Evolutionary conservation across 1,140 invertebrate genomes (phyloP).

Genomic region (Carcinoscorpius rotundicauda): DNA sequence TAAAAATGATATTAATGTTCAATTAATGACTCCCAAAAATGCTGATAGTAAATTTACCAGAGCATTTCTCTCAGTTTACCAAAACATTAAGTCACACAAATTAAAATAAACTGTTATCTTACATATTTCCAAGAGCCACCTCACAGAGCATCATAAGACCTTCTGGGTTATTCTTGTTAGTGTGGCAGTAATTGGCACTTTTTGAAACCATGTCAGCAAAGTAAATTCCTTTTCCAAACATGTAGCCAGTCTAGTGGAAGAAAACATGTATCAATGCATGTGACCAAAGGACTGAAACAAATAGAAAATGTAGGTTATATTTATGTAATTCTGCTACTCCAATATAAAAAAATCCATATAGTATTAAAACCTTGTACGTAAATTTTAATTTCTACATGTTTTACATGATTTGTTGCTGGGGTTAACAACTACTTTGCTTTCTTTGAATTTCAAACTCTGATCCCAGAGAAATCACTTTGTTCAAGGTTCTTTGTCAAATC

Average conservation of each 20-base stretch:
- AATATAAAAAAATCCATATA: neutral
- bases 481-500: no score
- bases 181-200: constrained; percentile 93
- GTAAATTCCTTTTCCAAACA: constrained; percentile 93
- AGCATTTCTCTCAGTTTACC: neutral
- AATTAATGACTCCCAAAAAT: constrained; percentile 1
- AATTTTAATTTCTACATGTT: no score
- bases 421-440: no score
- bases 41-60: neutral
- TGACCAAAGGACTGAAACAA: neutral
- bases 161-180: constrained; percentile 50
- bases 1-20: neutral
- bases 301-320: constrained; percentile 2
- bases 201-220: constrained; percentile 99
- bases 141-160: constrained; percentile 87
- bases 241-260: constrained; percentile 65
- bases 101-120: constrained; percentile 30
- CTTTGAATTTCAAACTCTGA: no score
- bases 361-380: no score
- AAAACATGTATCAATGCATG: constrained; percentile 4
- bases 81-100: neutral
- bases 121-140: constrained; percentile 89
- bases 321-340: neutral
- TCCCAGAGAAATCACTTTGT: no score
- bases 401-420: no score